Conservation (phyloP, 1,140 invertebrate species). For the Euborellia annulipes region DNA sequence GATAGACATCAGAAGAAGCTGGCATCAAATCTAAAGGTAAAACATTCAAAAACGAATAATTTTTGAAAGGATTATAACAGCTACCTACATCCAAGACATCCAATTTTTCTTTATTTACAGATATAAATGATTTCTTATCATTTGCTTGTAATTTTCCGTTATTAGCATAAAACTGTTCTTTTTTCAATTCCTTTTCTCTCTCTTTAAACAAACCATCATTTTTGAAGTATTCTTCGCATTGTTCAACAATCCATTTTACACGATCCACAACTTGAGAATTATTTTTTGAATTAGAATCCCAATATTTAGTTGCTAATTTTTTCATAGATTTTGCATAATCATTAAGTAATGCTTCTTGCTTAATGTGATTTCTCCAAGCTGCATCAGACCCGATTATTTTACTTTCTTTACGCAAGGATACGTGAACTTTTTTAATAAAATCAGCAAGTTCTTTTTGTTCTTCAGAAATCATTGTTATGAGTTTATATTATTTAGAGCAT, state of each 20-base stretch:
- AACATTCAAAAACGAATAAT: conserved; percentile 50
- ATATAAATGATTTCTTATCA: not conserved
- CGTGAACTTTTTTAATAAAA: conserved; percentile 40
- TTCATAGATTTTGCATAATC: conserved; percentile 62
- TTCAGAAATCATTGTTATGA: conserved; percentile 23
- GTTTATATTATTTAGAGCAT: no score
- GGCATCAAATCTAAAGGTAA: conserved; percentile 70
- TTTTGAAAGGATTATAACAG: conserved; percentile 78
- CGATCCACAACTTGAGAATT: conserved; percentile 32
- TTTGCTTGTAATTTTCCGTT: no score
- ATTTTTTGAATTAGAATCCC: conserved; percentile 40
- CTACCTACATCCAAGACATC: conserved; percentile 81
- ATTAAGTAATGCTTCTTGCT: conserved; percentile 38
- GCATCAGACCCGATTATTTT: conserved; percentile 30
- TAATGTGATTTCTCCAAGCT: conserved; percentile 57
- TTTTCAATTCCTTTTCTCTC: conserved; percentile 34
- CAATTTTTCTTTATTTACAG: conserved; percentile 19
- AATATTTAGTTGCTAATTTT: conserved; percentile 50
- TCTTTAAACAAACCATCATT: conserved; percentile 33
- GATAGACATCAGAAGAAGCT: conserved; percentile 46
- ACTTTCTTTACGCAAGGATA: conserved; percentile 30
- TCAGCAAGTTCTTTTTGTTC: conserved; percentile 34
- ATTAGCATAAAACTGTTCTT: conserved; percentile 16
- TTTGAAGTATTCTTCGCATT: conserved; percentile 51
- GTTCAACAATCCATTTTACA: conserved; percentile 50